phyloP scores from a whole-genome alignment of 2,797 vertebrate genomes.

The Cynodonichthys magdalenae region DNA sequence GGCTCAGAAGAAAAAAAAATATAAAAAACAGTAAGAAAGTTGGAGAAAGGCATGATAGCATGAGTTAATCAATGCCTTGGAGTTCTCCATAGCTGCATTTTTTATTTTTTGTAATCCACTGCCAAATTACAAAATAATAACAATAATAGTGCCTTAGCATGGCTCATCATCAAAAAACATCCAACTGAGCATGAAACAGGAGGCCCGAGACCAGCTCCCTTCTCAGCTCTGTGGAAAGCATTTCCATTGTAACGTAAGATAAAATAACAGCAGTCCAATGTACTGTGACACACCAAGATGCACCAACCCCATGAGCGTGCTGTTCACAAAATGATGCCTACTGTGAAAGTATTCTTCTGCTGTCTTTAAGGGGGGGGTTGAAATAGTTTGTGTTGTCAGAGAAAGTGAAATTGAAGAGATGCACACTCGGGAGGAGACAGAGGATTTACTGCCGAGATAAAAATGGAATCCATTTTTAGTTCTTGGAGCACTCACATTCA shows the following conservation, averaged over 20 bases:
- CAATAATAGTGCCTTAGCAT: conserved; percentile 48
- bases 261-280: conserved; percentile 60
- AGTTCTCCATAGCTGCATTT: conserved; percentile 51
- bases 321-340: conserved; percentile 56
- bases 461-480: conserved; percentile 80
- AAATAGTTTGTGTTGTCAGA: conserved; percentile 17
- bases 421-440: conserved; percentile 47
- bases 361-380: conserved; percentile 40
- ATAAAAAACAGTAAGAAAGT: conserved; percentile 7
- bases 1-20: neutral
- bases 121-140: conserved; percentile 54
- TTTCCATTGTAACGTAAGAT: conserved; percentile 61
- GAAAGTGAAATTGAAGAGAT: conserved; percentile 47
- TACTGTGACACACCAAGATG: conserved; percentile 58
- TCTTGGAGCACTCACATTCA: conserved; percentile 67
- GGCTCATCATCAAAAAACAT: conserved; percentile 67
- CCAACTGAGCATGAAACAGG: conserved; percentile 73
- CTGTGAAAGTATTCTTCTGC: conserved; percentile 70
- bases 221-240: conserved; percentile 46
- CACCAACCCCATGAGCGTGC: conserved; percentile 34
- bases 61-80: conserved; percentile 32
- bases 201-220: conserved; percentile 51
- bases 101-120: conserved; percentile 57
- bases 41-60: conserved; percentile 25
- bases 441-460: conserved; percentile 72